Percentiles rank a stretch among this genome's conserved stretches.
Conservation (phyloP, 2,888 invertebrate species). For the Chromoteleia sp. region DNA sequence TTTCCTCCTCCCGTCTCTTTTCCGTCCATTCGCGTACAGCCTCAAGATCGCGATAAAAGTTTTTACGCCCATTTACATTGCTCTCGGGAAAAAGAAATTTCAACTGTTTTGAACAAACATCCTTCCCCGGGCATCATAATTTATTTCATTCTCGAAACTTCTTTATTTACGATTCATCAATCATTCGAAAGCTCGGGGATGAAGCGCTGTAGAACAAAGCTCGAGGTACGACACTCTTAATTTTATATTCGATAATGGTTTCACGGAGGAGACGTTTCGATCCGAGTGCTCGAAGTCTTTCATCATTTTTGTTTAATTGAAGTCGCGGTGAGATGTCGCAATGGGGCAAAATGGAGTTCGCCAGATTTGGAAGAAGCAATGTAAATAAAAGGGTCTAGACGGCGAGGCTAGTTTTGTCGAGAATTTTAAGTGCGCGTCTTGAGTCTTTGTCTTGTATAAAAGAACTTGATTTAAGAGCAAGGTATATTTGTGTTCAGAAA, state of each 20-base stretch:
- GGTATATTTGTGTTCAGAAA: slow-evolving; percentile 20
- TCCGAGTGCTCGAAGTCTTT: slow-evolving; percentile 42
- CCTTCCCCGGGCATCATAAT: slow-evolving; percentile 41
- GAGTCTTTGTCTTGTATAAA: no score
- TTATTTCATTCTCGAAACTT: slow-evolving; percentile 58
- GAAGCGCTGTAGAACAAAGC: slow-evolving; percentile 53
- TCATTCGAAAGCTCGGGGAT: slow-evolving; percentile 44
- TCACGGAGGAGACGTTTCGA: slow-evolving; percentile 50
- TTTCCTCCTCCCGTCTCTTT: slow-evolving; percentile 17
- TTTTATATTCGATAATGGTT: slow-evolving; percentile 67
- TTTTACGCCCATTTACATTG: slow-evolving; percentile 53
- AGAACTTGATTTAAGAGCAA: no score
- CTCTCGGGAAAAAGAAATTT: slow-evolving; percentile 49
- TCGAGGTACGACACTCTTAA: slow-evolving; percentile 49
- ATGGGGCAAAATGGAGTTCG: slow-evolving; percentile 14
- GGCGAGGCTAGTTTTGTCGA: no score
- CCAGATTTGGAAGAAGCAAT: slow-evolving; percentile 20
- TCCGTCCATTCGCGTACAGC: slow-evolving; percentile 14
- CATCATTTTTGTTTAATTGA: slow-evolving; percentile 62
- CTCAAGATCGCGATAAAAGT: slow-evolving; percentile 47
- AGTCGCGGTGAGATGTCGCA: slow-evolving; percentile 36
- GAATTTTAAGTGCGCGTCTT: no score
- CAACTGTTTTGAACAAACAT: slow-evolving; percentile 59
- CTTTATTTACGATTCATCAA: slow-evolving; percentile 68
- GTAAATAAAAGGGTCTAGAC: slow-evolving; percentile 25